Evolutionary conservation across 1,140 invertebrate species (phyloP), one percentile per base, ranked within the genome.

Genomic region (Cotesia chilonis): DNA sequence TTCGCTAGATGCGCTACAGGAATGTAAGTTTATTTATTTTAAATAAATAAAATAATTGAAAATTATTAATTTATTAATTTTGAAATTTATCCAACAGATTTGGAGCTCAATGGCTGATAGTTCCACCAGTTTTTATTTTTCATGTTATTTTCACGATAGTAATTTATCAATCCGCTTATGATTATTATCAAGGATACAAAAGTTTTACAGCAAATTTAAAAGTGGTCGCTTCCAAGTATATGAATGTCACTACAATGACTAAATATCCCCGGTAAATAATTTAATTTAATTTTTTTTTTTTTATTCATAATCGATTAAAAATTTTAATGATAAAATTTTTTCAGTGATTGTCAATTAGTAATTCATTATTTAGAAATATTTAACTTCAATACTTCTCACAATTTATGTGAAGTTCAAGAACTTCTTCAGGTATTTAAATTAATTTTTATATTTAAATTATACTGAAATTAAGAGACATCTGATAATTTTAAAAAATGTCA

Each of bases 1-100:
- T 82, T 84, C 55, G 12, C 65, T 0, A 78, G 80, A 38, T 82
- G 77, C 66, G 79, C 77, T 0, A 81, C 76, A 69, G 80, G 79
- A 59, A 74, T 79, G 77, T 61, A 78, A 80, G 77, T 78, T 59
- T 41, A 54, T 69, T 3, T 55, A 59, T 57, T 63, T 17, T 2
- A 47, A 28, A 35, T 20, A n/a, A 47, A 20, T 67, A 17, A 14
- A 36, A 47, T 36, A 51, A 73, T 61, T 60, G 47, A 37, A 9
- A 60, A 70, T 38, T 61, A 1, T 54, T 37, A 47, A 66, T 68
- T 12, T n/a, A 17, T 17, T 14, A 37, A 6, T 20, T 17, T 17
- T 0, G 17, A 17, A 17, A 55, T 4, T 73, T 52, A 54, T 54
- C 52, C 47, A 67, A 52, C 17, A 83, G 81, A 66, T 79, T 72